phyloP scores from a whole-genome alignment of 1,140 invertebrate species.

The Globodera ellingtonae region DNA sequence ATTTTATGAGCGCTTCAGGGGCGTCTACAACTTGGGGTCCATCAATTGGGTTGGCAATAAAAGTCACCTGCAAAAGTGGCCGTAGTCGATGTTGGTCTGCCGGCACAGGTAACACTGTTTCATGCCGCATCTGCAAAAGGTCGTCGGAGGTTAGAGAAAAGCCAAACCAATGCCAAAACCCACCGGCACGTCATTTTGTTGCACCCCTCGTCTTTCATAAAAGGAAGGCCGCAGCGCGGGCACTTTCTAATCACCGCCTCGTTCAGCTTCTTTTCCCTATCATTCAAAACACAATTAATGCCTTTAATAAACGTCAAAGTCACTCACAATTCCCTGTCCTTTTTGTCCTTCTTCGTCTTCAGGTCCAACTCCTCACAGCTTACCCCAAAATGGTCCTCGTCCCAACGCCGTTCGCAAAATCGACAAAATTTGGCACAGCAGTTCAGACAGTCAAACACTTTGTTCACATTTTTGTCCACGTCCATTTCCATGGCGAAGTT shows the following conservation, averaged over 20 bases:
- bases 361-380: conserved; percentile 33
- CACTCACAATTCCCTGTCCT: conserved; percentile 30
- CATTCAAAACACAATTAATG: conserved; percentile 14
- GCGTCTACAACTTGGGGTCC: neutral
- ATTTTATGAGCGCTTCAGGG: no score
- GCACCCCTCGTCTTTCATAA: conserved; percentile 74
- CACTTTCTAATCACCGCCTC: conserved; percentile 68
- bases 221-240: conserved; percentile 70
- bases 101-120: conserved; percentile 20
- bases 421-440: conserved; percentile 41
- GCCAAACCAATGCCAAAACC: neutral
- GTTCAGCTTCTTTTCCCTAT: conserved; percentile 41
- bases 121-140: neutral
- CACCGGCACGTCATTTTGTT: conserved; percentile 76
- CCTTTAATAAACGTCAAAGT: neutral
- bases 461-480: conserved; percentile 29
- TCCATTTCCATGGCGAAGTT: conserved; percentile 47
- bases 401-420: conserved; percentile 41
- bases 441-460: conserved; percentile 43
- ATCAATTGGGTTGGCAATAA: neutral
- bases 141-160: neutral
- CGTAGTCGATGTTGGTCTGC: conserved; percentile 69
- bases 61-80: conserved; percentile 65
- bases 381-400: conserved; percentile 45
- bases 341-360: conserved; percentile 31